Percentiles rank a stretch among this genome's conserved stretches.
phyloP scores from a whole-genome alignment of 2,888 invertebrate genomes.

The Brachypalpus laphriformis region DNA sequence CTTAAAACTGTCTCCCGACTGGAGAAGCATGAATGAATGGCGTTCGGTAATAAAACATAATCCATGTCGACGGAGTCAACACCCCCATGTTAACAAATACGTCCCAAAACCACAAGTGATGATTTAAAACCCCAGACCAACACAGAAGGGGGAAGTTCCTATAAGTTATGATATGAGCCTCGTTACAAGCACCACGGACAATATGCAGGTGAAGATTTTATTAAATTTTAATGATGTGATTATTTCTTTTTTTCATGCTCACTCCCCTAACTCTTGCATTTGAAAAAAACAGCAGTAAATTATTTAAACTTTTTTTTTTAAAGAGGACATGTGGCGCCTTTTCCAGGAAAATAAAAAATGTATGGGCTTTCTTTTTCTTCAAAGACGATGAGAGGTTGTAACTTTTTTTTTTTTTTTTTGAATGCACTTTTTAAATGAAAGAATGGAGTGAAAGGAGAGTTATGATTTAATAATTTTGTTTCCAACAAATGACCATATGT shows the following conservation, averaged over 20 bases:
- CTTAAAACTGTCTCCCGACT: constrained; percentile 35
- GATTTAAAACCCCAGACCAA: constrained; percentile 63
- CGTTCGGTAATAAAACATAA: constrained; percentile 69
- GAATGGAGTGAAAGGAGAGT: background rate
- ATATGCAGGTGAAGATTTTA: constrained; percentile 74
- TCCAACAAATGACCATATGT: constrained; percentile 40
- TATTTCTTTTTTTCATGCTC: constrained; percentile 65
- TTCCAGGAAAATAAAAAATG: constrained; percentile 73
- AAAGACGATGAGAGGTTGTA: constrained; percentile 2
- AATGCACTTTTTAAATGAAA: constrained; percentile 11
- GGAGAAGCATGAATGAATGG: constrained; percentile 27
- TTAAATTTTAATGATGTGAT: constrained; percentile 74
- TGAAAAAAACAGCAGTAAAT: constrained; percentile 44
- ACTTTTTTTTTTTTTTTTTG: no score
- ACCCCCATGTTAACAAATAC: constrained; percentile 73
- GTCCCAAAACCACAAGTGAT: constrained; percentile 71
- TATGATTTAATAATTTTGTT: constrained; percentile 33
- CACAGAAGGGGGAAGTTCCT: constrained; percentile 64
- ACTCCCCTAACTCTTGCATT: constrained; percentile 52
- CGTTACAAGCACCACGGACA: constrained; percentile 60
- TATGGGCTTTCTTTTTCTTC: constrained; percentile 29
- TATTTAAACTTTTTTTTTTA: constrained; percentile 54
- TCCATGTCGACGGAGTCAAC: constrained; percentile 71
- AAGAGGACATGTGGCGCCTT: constrained; percentile 66
- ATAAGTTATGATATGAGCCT: constrained; percentile 62